Conservation (phyloP, 2,113 vertebrate genomes). For the Willisornis vidua region DNA sequence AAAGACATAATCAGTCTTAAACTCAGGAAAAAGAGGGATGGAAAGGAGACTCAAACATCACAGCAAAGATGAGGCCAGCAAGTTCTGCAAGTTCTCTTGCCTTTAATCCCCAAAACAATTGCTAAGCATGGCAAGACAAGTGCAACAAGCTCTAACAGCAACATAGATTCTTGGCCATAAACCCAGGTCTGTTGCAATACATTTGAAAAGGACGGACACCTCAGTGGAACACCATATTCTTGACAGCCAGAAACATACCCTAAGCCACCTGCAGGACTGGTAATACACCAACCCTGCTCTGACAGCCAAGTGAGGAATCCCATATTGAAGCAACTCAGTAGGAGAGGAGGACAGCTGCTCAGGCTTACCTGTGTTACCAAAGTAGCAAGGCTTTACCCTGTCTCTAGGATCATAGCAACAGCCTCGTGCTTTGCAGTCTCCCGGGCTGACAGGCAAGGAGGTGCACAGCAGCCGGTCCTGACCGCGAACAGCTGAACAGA, state of each 20-base stretch:
- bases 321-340: not conserved
- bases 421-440: constrained; percentile 28
- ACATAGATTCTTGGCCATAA: not conserved
- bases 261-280: not conserved
- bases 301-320: not conserved
- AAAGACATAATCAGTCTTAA: not conserved
- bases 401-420: constrained; percentile 55
- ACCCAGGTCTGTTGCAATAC: not conserved
- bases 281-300: not conserved
- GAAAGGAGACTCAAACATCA: not conserved
- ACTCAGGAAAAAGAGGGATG: not conserved
- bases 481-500: constrained; percentile 12
- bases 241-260: not conserved
- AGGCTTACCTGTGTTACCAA: constrained; percentile 63
- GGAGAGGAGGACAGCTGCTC: not conserved
- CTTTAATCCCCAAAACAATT: not conserved
- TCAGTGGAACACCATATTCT: not conserved
- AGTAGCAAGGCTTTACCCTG: constrained; percentile 59
- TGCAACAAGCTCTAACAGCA: not conserved
- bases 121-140: not conserved
- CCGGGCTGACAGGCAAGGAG: not conserved
- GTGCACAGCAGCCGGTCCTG: constrained; percentile 29
- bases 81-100: not conserved
- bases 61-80: not conserved
- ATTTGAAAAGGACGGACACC: not conserved